phyloP scores from a whole-genome alignment of 1,140 invertebrate genomes.

The Bombus picipes region DNA sequence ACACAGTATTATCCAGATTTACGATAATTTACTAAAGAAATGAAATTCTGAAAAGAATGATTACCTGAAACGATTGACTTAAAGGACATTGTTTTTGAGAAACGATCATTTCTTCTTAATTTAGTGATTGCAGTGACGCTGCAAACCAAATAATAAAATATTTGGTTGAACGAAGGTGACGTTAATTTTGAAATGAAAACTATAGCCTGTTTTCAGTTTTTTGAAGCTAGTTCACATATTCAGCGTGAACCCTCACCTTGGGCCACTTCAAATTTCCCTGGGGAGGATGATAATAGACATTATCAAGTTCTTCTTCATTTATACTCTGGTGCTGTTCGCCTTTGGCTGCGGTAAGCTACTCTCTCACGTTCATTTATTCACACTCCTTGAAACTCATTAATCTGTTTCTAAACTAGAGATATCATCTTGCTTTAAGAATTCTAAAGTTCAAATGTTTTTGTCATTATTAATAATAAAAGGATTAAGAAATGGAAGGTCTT shows the following conservation, averaged over 20 bases:
- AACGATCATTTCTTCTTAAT: neutral
- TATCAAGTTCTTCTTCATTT: slow-evolving; percentile 97
- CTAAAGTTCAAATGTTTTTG: neutral
- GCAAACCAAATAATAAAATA: neutral
- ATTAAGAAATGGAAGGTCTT: neutral
- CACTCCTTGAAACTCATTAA: neutral
- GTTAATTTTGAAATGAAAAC: neutral
- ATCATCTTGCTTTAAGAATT: too few species aligned
- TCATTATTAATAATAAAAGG: neutral
- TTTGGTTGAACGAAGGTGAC: neutral
- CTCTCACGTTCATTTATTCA: slow-evolving; percentile 36
- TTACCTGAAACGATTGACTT: neutral
- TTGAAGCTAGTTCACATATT: slow-evolving; percentile 97
- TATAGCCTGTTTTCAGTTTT: slow-evolving; percentile 83
- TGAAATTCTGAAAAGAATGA: neutral
- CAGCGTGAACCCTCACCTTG: slow-evolving; percentile 96
- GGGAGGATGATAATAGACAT: slow-evolving; percentile 97
- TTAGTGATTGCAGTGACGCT: neutral
- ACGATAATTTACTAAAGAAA: neutral
- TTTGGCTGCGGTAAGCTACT: slow-evolving; percentile 91
- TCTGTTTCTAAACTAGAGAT: neutral
- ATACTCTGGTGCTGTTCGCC: slow-evolving; percentile 93
- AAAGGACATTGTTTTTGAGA: neutral
- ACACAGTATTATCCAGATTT: slow-evolving; percentile 6
- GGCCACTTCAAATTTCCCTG: slow-evolving; percentile 93